Conservation (phyloP, 37 sponge, comb jelly and placozoan species). For the Halisarca cf. caerulea region DNA sequence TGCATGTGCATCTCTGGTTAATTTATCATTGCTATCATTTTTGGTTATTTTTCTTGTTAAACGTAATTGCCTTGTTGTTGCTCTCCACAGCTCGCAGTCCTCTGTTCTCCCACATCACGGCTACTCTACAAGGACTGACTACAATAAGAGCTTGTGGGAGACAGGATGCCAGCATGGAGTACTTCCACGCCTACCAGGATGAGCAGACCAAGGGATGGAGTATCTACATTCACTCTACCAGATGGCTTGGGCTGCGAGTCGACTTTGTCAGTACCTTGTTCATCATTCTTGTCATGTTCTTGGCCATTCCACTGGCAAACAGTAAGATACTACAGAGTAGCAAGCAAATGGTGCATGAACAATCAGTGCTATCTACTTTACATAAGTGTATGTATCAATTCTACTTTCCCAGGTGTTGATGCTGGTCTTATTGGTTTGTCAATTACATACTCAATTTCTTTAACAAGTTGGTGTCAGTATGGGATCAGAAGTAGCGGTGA, state of each 20-base stretch:
- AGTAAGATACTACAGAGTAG: too few species aligned
- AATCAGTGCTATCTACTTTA: not conserved
- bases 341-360: too few species aligned
- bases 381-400: too few species aligned
- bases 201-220: constrained; percentile 20
- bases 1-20: too few species aligned
- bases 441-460: not conserved
- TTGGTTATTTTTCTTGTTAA: too few species aligned
- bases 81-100: constrained; percentile 51
- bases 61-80: too few species aligned
- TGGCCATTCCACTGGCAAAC: constrained; percentile 38
- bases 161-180: not conserved
- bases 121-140: constrained; percentile 33
- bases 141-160: constrained; percentile 32
- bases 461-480: not conserved
- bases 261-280: constrained; percentile 18
- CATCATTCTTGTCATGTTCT: constrained; percentile 36
- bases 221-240: not conserved
- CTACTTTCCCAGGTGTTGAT: not conserved
- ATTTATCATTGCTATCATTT: too few species aligned
- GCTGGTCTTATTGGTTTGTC: constrained; percentile 29
- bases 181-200: constrained; percentile 31
- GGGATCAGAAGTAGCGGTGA: constrained; percentile 8
- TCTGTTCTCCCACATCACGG: constrained; percentile 28
- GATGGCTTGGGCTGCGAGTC: constrained; percentile 29